Base-by-base conservation (phyloP, 2,113 vertebrate species). In the Anhinga rufa region DNA sequence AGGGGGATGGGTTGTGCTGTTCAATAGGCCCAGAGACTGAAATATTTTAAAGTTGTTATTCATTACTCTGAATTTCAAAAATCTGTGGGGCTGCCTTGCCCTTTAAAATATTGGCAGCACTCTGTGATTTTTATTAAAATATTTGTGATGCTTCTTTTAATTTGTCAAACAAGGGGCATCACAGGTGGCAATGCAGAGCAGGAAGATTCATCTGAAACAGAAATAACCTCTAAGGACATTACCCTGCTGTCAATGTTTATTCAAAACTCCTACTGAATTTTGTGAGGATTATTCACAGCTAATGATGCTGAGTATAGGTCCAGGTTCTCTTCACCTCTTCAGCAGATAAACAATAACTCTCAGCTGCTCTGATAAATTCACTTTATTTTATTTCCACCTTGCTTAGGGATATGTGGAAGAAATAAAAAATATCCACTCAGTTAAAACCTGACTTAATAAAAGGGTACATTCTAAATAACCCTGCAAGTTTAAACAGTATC, bases 141-240 rank as follows among this genome's bases (percentile, higher is more conserved):
- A 83, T 62, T 82, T 78, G 75, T 14, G 49, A n/a, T 31, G 46
- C 29, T 93, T 80, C 78, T 74, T 91, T 86, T 88, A 85, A 96
- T 95, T 94, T 95, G 61, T 78, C 79, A 83, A 65, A 88, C 38
- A 51, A 78, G 46, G 55, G 68, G 31, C 42, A 81, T 87, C 79
- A 77, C 93, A 95, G 92, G 95, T 96, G 95, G 90, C 6, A 83
- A n/a, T 25, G 68, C 48, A 88, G 85, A 88, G 75, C 34, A 48
- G 60, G 70, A 86, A 58, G 71, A 80, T 82, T 91, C 79, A 65
- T 94, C 55, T 93, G 90, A 92, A 96, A 91, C 54, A 93, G 78
- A 90, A 95, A 90, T 70, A 94, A 90, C 42, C 85, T 62, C 92
- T 81, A 75, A 94, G 93, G 96, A 70, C 71, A 21, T 86, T 55